Evolutionary conservation across 2,888 invertebrate species (phyloP).

Genomic region (Uropetala carovei): DNA sequence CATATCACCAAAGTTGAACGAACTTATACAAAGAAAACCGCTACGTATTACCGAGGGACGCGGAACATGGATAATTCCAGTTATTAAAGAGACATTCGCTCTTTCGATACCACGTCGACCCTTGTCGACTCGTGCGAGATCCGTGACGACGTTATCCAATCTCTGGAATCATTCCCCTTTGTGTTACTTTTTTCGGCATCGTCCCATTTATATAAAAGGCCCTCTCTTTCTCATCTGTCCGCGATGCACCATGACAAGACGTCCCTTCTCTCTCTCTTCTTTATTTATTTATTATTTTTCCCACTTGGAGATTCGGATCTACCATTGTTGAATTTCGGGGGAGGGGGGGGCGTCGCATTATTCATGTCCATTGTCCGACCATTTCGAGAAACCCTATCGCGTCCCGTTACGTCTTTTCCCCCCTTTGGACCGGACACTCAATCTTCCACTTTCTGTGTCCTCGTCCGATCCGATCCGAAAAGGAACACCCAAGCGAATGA

Average conservation of each 20-base stretch:
- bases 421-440: not conserved
- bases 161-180: too few species aligned
- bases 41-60: not conserved
- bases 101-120: too few species aligned
- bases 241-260: too few species aligned
- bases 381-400: not conserved
- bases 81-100: too few species aligned
- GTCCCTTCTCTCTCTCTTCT: not conserved
- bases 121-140: too few species aligned
- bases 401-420: not conserved
- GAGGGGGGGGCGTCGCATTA: not conserved
- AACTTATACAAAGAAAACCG: not conserved
- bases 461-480: not conserved
- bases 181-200: too few species aligned
- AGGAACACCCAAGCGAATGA: not conserved
- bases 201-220: too few species aligned
- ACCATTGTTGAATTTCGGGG: not conserved
- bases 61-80: not conserved
- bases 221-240: too few species aligned
- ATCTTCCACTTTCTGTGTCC: not conserved
- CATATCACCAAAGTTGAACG: not conserved
- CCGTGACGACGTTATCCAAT: too few species aligned
- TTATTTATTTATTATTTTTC: not conserved
- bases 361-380: not conserved
- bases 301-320: not conserved